Evolutionary conservation across 2,113 vertebrate genomes (phyloP).

Genomic region (Ploceus nigricollis): DNA sequence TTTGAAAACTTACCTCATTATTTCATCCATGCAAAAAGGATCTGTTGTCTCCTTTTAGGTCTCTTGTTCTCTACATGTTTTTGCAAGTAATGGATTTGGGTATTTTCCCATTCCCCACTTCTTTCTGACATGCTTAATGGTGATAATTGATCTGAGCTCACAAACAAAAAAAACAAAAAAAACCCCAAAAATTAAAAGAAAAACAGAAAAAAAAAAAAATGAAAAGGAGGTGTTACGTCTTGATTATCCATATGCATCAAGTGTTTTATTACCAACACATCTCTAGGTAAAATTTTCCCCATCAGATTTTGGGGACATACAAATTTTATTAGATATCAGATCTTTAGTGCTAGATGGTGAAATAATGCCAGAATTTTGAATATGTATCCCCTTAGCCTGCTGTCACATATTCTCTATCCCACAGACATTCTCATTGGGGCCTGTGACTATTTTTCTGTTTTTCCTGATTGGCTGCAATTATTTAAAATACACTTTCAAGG

Average conservation of each 20-base stretch:
- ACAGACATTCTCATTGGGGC: slow-evolving; percentile 10
- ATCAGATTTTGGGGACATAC: slow-evolving; percentile 5
- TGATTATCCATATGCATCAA: not conserved
- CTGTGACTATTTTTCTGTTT: slow-evolving; percentile 8
- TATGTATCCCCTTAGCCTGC: not conserved
- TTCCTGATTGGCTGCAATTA: not conserved
- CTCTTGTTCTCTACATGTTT: not conserved
- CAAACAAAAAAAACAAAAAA: not conserved
- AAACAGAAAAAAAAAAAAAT: no score
- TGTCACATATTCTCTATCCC: not conserved
- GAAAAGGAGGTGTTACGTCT: not conserved
- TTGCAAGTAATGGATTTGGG: not conserved
- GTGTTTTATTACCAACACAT: not conserved
- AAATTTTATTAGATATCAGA: slow-evolving; percentile 28
- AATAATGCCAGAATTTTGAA: slow-evolving; percentile 36
- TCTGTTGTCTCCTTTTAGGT: not conserved
- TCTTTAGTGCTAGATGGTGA: slow-evolving; percentile 8
- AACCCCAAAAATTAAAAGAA: not conserved
- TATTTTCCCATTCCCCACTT: not conserved
- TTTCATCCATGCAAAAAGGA: not conserved
- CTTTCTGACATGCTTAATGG: not conserved
- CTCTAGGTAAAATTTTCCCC: slow-evolving; percentile 14
- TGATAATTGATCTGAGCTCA: not conserved
- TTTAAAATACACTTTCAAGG: slow-evolving; percentile 34
- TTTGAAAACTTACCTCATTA: not conserved